Conservation (phyloP, 1,140 invertebrate genomes). For the Euura saliciscinereae region DNA sequence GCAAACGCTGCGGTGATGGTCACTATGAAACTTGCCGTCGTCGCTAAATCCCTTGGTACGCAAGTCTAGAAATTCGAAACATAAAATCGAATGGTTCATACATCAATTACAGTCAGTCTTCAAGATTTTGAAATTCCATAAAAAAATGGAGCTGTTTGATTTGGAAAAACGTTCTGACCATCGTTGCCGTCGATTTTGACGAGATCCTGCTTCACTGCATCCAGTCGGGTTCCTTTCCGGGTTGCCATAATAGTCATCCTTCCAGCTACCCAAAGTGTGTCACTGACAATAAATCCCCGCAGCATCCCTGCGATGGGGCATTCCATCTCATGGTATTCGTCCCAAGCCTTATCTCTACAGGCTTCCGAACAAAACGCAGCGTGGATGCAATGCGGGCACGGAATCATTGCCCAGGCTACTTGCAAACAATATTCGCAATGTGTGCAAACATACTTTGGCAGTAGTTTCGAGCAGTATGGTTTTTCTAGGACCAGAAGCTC, state of each 20-base stretch:
- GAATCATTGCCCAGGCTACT: conserved; percentile 65
- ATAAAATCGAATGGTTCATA: background rate
- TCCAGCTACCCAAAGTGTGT: conserved; percentile 69
- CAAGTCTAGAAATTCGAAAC: conserved; percentile 32
- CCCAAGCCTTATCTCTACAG: conserved; percentile 68
- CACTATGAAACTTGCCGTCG: conserved; percentile 56
- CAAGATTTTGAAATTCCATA: conserved; percentile 20
- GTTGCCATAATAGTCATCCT: conserved; percentile 66
- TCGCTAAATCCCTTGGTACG: conserved; percentile 48
- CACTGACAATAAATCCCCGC: conserved; percentile 59
- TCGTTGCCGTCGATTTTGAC: conserved; percentile 48
- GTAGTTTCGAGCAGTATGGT: conserved; percentile 73
- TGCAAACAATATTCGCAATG: conserved; percentile 80
- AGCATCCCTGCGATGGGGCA: conserved; percentile 72
- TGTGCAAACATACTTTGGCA: conserved; percentile 62
- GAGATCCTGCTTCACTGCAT: conserved; percentile 53
- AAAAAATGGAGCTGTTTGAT: conserved; percentile 13
- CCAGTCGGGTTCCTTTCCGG: conserved; percentile 58
- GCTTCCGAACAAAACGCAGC: conserved; percentile 73
- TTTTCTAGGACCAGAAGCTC: conserved; percentile 82
- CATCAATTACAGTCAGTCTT: conserved; percentile 42
- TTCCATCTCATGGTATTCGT: conserved; percentile 75
- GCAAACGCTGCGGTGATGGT: conserved; percentile 67
- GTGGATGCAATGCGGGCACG: conserved; percentile 69
- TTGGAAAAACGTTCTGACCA: conserved; percentile 32